A percentile compares a stretch with the other conserved stretches of the same genome.
These are phyloP conservation scores for Echinarachnius parma DNA, from an alignment of 53 echinoderm and acorn worm species.

Conservation along the genomic window DNA sequence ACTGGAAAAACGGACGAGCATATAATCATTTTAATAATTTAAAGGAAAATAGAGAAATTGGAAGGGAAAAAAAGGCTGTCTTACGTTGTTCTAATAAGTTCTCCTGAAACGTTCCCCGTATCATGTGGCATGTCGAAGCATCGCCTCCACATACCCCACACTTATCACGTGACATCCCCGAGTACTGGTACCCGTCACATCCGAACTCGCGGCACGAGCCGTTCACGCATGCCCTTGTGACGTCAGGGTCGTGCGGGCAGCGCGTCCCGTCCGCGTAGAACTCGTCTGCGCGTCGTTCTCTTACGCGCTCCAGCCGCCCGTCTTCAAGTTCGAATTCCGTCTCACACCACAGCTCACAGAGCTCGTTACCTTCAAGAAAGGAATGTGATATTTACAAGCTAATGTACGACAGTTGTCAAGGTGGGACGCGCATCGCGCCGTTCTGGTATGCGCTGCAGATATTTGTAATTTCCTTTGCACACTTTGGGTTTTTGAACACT, in stretches of 20 bases:
- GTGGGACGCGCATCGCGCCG: no score
- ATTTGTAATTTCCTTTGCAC: no score
- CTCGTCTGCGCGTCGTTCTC: not conserved
- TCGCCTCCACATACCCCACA: conserved; percentile 79
- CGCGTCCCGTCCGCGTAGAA: conserved; percentile 31
- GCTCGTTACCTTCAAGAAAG: conserved; percentile 40
- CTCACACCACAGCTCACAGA: conserved; percentile 31
- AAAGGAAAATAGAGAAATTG: not conserved
- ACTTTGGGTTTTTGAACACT: no score
- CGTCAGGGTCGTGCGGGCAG: conserved; percentile 1
- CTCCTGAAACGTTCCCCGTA: conserved; percentile 43
- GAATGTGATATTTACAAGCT: no score
- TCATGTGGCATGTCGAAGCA: conserved; percentile 38
- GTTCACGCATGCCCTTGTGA: conserved; percentile 27
- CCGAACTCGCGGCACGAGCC: conserved; percentile 56
- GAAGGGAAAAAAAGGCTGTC: not conserved
- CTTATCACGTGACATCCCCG: conserved; percentile 42
- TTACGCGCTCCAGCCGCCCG: not conserved
- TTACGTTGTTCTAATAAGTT: conserved; percentile 72
- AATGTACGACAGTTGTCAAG: no score
- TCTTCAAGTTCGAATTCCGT: not conserved
- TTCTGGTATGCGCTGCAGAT: no score
- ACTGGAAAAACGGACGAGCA: no score
- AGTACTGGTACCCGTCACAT: conserved; percentile 68
- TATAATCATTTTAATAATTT: no score